Base-by-base conservation (phyloP, 2,113 vertebrate genomes). In the Rhinoderma darwinii region DNA sequence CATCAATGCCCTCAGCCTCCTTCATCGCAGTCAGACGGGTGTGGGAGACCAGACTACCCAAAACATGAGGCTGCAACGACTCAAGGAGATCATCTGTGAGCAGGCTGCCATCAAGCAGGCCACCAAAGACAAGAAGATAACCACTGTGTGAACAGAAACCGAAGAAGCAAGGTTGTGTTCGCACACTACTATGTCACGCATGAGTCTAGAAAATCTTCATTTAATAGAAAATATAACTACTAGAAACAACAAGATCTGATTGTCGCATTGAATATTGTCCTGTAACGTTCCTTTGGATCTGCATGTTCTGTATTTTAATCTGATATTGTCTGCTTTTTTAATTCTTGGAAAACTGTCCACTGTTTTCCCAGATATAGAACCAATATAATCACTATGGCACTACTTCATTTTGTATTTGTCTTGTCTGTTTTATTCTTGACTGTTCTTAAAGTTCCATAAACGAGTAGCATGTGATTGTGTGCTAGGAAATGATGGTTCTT, bases 91-190 rank as follows among this genome's bases (percentile, higher is more conserved):
- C 93, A 96, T 99, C 90, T 99, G 98, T 0, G 98, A 99, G 91
- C 98, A 99, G 91, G 98, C 98, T 0, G 98, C 97, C 89, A 99
- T 99, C 92, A 99, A 99, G 86, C 98, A 99, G 90, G 98, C 98
- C 93, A 97, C 96, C 92, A 99, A 99, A 92, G 98, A 99, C 92
- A 99, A 99, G 95, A 99, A 99, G 84, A 99, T 99, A 92, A 99
- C 98, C 25, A 99, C 98, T 0, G 98, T 99, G 76, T 99, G 90
- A 94, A 1, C 17, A 35, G 17, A 12, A 54, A 22, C 37, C 10
- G 56, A 17, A 63, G 22, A 10, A 51, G 47, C 30, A 76, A 81
- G 15, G 50, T 43, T 37, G 39, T 41, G 32, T 2, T 14, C 2
- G 3, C 44, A 9, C 18, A 25, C 68, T 72, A 41, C 17, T 1